phyloP scores from a whole-genome alignment of 2,113 vertebrate genomes.

The Pleuronectes platessa region DNA sequence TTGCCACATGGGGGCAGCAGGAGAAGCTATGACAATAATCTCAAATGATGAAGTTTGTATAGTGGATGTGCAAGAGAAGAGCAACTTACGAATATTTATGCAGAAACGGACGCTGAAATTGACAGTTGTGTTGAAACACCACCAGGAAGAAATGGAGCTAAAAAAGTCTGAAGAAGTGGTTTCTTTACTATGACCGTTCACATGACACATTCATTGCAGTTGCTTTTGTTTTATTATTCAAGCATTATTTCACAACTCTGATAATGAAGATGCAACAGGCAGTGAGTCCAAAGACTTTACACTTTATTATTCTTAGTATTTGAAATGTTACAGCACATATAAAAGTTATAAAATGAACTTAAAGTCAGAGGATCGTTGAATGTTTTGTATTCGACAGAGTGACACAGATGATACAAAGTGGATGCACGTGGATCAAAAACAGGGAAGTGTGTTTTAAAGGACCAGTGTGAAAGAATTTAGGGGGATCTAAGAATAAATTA shows the following conservation, averaged over 20 bases:
- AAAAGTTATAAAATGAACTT: slow-evolving; percentile 76
- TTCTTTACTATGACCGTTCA: too few species aligned
- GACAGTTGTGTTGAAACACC: too few species aligned
- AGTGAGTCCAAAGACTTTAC: slow-evolving; percentile 28
- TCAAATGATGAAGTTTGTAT: too few species aligned
- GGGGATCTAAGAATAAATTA: neutral
- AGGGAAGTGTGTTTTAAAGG: slow-evolving; percentile 18
- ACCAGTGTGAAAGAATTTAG: neutral
- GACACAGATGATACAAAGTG: slow-evolving; percentile 23
- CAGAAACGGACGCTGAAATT: too few species aligned
- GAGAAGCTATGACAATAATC: too few species aligned
- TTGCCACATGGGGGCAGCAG: too few species aligned
- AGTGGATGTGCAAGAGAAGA: too few species aligned
- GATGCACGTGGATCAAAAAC: slow-evolving; percentile 37
- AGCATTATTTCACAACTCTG: neutral
- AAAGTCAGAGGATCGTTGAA: slow-evolving; percentile 17
- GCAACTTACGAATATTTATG: too few species aligned
- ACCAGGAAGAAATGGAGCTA: too few species aligned
- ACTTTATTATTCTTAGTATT: slow-evolving; percentile 55
- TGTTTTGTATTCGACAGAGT: slow-evolving; percentile 32
- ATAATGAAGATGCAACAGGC: neutral
- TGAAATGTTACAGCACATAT: slow-evolving; percentile 65
- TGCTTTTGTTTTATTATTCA: neutral
- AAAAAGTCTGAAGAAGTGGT: too few species aligned
- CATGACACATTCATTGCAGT: too few species aligned